These are phyloP conservation scores for Amphimedon queenslandica DNA, from an alignment of 37 sponge, comb jelly and placozoan species.

Conservation along the genomic window DNA sequence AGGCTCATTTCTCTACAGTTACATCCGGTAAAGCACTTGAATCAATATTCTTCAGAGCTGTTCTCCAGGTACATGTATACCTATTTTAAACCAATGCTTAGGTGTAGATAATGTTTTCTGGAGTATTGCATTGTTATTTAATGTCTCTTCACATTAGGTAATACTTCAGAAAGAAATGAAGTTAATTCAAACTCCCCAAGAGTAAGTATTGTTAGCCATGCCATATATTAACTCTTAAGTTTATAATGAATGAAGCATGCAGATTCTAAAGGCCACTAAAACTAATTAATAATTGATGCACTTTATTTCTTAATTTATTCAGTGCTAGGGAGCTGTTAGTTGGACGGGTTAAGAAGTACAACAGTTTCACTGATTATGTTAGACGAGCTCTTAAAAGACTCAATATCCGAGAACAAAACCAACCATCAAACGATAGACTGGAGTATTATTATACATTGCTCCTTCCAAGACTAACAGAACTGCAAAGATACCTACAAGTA, in stretches of 20 bases:
- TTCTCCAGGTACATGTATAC: slow-evolving; percentile 30
- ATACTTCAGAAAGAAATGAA: slow-evolving; percentile 1
- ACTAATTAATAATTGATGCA: neutral
- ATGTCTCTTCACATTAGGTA: neutral
- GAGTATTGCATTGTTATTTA: neutral
- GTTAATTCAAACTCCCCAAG: neutral
- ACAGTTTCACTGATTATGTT: neutral
- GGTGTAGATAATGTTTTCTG: neutral
- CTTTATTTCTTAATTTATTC: neutral
- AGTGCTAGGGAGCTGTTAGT: neutral
- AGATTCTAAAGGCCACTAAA: too few relatives aligned
- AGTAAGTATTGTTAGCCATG: slow-evolving; percentile 3
- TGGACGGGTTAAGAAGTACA: slow-evolving; percentile 5
- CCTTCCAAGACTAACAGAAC: neutral
- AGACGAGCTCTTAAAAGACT: neutral
- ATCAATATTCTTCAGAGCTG: slow-evolving; percentile 40
- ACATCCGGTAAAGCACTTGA: slow-evolving; percentile 16
- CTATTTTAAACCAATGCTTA: neutral
- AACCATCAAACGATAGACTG: neutral
- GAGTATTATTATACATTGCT: neutral
- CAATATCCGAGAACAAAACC: neutral
- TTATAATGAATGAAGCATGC: too few relatives aligned
- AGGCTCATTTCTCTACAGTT: slow-evolving; percentile 1
- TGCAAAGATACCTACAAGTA: neutral
- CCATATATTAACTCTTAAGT: too few relatives aligned